phyloP scores from a whole-genome alignment of 2,888 invertebrate species.

The Rhagophthalmus giganteus region DNA sequence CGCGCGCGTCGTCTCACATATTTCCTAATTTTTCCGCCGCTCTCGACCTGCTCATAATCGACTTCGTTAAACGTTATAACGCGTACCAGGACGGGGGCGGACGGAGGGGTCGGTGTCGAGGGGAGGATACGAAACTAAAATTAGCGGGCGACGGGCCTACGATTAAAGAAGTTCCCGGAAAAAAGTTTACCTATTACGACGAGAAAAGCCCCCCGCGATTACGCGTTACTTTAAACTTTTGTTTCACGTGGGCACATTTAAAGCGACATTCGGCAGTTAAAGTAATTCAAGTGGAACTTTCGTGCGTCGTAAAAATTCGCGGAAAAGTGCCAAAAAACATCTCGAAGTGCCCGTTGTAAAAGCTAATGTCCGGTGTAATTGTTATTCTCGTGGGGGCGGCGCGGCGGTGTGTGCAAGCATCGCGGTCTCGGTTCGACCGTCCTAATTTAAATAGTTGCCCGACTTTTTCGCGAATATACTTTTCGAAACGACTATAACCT shows the following conservation, averaged over 20 bases:
- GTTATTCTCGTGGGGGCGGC: constrained; percentile 26
- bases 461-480: no score
- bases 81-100: no score
- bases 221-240: constrained; percentile 22
- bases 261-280: constrained; percentile 25
- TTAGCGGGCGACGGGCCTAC: constrained; percentile 16
- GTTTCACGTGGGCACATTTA: constrained; percentile 26
- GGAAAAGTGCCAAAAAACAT: constrained; percentile 29
- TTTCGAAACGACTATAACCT: no score
- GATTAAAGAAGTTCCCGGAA: constrained; percentile 21
- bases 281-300: constrained; percentile 22
- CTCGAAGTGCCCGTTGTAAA: constrained; percentile 23
- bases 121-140: constrained; percentile 14
- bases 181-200: constrained; percentile 28
- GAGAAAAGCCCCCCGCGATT: constrained; percentile 20
- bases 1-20: neutral
- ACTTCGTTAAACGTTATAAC: constrained; percentile 21
- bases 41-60: constrained; percentile 16
- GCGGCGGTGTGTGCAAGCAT: constrained; percentile 13
- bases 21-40: neutral
- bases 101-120: no score
- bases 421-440: constrained; percentile 14
- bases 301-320: constrained; percentile 30
- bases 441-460: constrained; percentile 16
- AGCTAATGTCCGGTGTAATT: constrained; percentile 33